Evolutionary conservation across 2,797 vertebrate genomes (phyloP), one percentile per base, ranked within the genome.

Genomic region (Arrhamphus sclerolepis): DNA sequence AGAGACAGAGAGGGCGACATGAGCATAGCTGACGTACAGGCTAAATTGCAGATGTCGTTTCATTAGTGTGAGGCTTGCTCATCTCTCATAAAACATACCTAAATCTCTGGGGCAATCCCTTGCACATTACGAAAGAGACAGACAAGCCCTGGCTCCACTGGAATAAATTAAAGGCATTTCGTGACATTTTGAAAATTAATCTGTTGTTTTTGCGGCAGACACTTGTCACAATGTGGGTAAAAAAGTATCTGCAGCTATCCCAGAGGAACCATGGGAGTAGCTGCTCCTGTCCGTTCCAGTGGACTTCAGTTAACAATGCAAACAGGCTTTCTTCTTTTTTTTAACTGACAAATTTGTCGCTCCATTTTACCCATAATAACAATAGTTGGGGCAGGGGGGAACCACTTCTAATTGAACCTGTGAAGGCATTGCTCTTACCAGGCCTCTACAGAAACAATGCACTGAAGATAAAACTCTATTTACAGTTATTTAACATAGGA

Each of bases 31-130:
- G 82, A 78, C 59, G 6, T 67, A 55, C 77, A 41, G 66, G 77
- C 80, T 80, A 87, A 87, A 85, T 87, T 85, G 82, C 80, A 85
- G 80, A 84, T 85, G 86, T 84, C 75, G 41, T 86, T 87, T 87
- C 83, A 88, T 90, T 85, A 81, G 76, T 48, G 74, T n/a, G 51
- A 65, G 56, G 64, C 77, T 31, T 57, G 81, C 78, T 82, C 75
- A 80, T 89, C 82, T 87, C 76, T 64, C 71, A 54, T 74, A 87
- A 87, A 76, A 83, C 80, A 82, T 62, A 77, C 75, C 65, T 72
- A 67, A 75, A 71, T 89, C 87, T 85, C 81, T 34, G 39, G 84
- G 78, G 82, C 72, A 59, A 64, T 74, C 64, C 73, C 75, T 62
- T 56, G 77, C 82, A 78, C 81, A 85, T 86, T 83, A 76, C 68